Conservation (phyloP, 2,888 invertebrate genomes). For the Chaetogeoica ovagalla region DNA sequence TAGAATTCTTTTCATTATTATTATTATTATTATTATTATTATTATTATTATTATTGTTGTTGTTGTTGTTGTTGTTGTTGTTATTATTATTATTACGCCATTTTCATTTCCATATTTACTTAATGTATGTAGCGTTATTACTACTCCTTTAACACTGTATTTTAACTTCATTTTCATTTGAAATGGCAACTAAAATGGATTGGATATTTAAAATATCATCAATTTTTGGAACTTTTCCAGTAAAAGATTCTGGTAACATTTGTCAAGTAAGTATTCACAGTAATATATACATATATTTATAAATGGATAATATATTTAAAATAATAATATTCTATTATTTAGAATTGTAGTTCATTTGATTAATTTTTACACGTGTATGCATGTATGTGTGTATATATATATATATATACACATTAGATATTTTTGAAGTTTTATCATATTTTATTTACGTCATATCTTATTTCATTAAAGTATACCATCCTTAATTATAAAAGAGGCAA, state of each 20-base stretch:
- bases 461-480: too few species aligned
- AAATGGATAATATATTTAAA: background rate
- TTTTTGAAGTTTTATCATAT: too few species aligned
- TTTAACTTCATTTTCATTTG: constrained; percentile 10
- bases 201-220: constrained; percentile 41
- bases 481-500: too few species aligned
- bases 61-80: too few species aligned
- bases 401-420: too few species aligned
- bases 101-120: background rate
- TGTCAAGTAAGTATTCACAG: constrained; percentile 4
- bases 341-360: background rate
- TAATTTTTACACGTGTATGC: too few species aligned
- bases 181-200: constrained; percentile 1
- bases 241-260: background rate
- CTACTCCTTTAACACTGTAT: background rate
- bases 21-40: background rate
- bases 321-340: background rate
- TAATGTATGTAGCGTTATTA: background rate
- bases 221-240: constrained; percentile 29
- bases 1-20: background rate
- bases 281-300: background rate
- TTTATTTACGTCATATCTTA: too few species aligned
- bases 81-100: background rate
- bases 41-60: background rate
- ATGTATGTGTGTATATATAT: too few species aligned